These are phyloP conservation scores for Drosophila villosipedis DNA, from an alignment of 2,888 invertebrate species.

Conservation along the genomic window DNA sequence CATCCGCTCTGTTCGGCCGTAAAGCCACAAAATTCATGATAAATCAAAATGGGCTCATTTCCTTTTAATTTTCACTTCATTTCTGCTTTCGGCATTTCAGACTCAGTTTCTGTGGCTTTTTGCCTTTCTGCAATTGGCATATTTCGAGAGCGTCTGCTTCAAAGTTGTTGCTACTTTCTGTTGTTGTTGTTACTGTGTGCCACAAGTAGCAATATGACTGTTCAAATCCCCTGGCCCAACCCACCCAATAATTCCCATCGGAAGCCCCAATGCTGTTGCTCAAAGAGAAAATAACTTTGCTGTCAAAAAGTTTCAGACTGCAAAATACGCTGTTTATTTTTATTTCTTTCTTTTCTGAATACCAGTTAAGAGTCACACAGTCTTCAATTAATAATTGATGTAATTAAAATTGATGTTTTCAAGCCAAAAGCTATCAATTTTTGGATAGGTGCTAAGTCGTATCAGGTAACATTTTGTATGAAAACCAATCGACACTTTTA, in stretches of 20 bases:
- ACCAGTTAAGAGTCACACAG: background rate
- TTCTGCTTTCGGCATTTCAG: slow-evolving; percentile 41
- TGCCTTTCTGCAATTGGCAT: slow-evolving; percentile 11
- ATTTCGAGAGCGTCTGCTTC: background rate
- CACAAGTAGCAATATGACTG: slow-evolving; percentile 13
- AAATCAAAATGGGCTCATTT: slow-evolving; percentile 81
- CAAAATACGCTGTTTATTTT: slow-evolving; percentile 14
- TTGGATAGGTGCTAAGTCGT: background rate
- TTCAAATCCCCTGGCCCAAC: background rate
- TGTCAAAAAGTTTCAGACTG: background rate
- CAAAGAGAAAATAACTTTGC: background rate
- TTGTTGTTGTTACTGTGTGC: slow-evolving; percentile 26
- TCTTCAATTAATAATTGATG: background rate
- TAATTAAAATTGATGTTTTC: background rate
- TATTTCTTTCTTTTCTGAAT: background rate
- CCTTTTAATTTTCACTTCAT: slow-evolving; percentile 75
- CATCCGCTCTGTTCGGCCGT: slow-evolving; percentile 32
- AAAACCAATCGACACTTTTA: background rate
- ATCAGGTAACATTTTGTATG: background rate
- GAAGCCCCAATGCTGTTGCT: background rate
- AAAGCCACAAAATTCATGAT: slow-evolving; percentile 70
- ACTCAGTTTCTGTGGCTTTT: background rate
- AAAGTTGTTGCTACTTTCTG: slow-evolving; percentile 27
- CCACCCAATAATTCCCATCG: background rate
- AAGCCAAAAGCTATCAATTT: background rate